Percentiles rank a stretch among this genome's conserved stretches.
Conservation (phyloP, 2,113 vertebrate species). For the Heptranchias perlo region DNA sequence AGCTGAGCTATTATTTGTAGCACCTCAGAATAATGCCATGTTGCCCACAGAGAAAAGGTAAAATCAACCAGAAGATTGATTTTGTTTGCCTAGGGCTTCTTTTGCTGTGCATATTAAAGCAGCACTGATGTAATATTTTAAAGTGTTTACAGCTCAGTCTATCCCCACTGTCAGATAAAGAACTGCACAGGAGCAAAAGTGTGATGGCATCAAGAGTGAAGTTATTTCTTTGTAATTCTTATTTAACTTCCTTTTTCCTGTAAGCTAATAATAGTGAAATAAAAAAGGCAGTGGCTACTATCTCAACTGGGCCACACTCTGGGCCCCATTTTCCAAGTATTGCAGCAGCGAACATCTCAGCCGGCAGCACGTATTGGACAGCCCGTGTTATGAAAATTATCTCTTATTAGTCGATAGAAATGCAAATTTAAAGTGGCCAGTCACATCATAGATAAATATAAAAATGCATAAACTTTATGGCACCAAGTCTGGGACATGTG, state of each 20-base stretch:
- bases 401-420: background rate
- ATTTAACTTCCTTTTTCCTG: background rate
- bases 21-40: background rate
- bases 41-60: background rate
- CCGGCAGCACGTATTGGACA: background rate
- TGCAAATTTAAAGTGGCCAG: background rate
- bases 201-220: background rate
- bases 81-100: background rate
- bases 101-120: background rate
- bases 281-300: background rate
- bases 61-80: constrained; percentile 19
- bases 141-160: background rate
- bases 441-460: background rate
- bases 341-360: background rate
- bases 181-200: background rate
- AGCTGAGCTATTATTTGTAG: background rate
- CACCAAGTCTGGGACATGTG: background rate
- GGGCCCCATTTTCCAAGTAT: background rate
- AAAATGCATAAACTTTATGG: background rate
- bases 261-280: background rate
- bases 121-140: background rate
- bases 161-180: background rate
- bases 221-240: background rate
- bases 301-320: background rate
- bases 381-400: background rate